Evolutionary conservation across 1,140 invertebrate species (phyloP).

Genomic region (Megalonaias nervosa): DNA sequence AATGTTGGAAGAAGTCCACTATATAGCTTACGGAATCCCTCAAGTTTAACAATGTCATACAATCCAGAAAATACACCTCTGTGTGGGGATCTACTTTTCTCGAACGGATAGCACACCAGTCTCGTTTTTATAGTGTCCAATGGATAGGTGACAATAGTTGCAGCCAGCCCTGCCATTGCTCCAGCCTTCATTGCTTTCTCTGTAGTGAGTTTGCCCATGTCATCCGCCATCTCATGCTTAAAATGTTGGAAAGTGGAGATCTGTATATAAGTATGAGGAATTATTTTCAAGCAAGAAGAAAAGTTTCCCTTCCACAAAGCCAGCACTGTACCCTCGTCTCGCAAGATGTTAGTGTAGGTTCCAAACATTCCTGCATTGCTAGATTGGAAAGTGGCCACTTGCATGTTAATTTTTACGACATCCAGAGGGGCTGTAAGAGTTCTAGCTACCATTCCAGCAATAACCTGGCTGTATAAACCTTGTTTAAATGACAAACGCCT

Average conservation of each 20-base stretch:
- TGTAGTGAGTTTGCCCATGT: conserved; percentile 8
- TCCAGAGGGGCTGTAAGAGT: conserved; percentile 20
- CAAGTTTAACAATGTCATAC: no score
- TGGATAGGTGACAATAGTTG: conserved; percentile 21
- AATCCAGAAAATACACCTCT: not conserved
- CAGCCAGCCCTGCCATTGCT: conserved; percentile 15
- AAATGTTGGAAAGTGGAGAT: conserved; percentile 4
- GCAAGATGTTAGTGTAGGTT: not conserved
- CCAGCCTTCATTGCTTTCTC: not conserved
- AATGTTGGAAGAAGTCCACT: no score
- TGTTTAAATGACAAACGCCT: conserved; percentile 6
- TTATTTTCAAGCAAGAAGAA: conserved; percentile 8
- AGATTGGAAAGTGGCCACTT: conserved; percentile 10
- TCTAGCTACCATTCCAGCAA: conserved; percentile 12
- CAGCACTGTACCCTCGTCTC: conserved; percentile 1
- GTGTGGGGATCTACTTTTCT: not conserved
- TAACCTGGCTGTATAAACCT: conserved; percentile 1
- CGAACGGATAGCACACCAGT: conserved; percentile 5
- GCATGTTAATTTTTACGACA: conserved; percentile 19
- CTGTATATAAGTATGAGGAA: conserved; percentile 12
- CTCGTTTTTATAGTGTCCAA: conserved; percentile 25
- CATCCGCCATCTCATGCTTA: not conserved
- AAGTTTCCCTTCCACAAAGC: conserved; percentile 21
- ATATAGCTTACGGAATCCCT: no score
- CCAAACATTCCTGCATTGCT: conserved; percentile 2